Conservation (phyloP, 1,140 invertebrate genomes). For the Cydia fagiglandana region DNA sequence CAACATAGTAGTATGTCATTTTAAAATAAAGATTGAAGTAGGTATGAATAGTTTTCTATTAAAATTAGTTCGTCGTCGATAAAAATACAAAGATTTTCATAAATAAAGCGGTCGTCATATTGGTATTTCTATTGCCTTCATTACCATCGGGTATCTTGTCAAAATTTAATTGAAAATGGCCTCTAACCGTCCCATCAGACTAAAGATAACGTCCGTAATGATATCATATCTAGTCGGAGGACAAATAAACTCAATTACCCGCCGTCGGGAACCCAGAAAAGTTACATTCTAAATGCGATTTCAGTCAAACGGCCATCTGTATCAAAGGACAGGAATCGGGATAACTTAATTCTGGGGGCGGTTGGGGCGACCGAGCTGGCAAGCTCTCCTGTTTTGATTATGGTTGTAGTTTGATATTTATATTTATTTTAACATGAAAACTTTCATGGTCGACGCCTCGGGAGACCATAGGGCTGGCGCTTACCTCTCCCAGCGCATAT, state of each 20-base stretch:
- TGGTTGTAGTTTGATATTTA: background rate
- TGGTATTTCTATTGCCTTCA: too few species aligned
- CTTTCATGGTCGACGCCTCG: too few species aligned
- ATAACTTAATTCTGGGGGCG: slow-evolving; percentile 38
- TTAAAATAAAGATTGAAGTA: too few species aligned
- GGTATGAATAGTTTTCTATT: too few species aligned
- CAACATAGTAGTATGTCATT: too few species aligned
- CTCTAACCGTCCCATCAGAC: background rate
- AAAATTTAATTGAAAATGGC: background rate
- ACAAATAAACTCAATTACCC: slow-evolving; percentile 40
- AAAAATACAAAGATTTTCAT: too few species aligned
- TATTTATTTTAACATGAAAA: too few species aligned
- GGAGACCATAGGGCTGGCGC: too few species aligned
- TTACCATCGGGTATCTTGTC: background rate
- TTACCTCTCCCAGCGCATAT: too few species aligned
- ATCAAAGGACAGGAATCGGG: slow-evolving; percentile 40
- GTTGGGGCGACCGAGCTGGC: background rate
- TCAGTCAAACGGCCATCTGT: slow-evolving; percentile 35
- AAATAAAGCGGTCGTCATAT: too few species aligned
- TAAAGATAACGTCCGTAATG: slow-evolving; percentile 27
- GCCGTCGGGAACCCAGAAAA: slow-evolving; percentile 35
- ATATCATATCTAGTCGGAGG: slow-evolving; percentile 26
- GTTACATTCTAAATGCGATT: slow-evolving; percentile 37
- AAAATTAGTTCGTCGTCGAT: too few species aligned
- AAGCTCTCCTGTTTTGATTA: background rate